Percentiles rank a stretch among this genome's conserved stretches.
Conservation (phyloP, 2,888 invertebrate species). For the Drosophila neonasuta region DNA sequence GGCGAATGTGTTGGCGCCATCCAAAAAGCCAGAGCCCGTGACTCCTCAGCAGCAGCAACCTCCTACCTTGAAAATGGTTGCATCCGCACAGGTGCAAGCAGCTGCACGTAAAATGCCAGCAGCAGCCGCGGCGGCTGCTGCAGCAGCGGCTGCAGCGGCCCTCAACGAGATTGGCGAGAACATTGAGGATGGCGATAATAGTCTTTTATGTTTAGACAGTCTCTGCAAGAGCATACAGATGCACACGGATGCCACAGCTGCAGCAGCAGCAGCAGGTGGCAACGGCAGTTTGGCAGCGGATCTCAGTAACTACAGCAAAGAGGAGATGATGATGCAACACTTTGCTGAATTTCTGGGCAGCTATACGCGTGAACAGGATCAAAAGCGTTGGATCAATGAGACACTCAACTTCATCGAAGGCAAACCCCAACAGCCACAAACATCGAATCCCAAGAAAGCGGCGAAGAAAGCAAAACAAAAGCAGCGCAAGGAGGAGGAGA, state of each 20-base stretch:
- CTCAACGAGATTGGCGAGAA: slow-evolving; percentile 51
- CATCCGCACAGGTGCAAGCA: slow-evolving; percentile 62
- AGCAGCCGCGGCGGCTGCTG: slow-evolving; percentile 48
- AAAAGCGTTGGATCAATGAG: slow-evolving; percentile 81
- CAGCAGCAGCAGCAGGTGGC: slow-evolving; percentile 35
- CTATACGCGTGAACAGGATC: slow-evolving; percentile 78
- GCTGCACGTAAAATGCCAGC: slow-evolving; percentile 45
- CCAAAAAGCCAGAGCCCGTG: slow-evolving; percentile 32
- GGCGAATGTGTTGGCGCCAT: neutral
- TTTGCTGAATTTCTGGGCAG: slow-evolving; percentile 79
- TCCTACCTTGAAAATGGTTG: slow-evolving; percentile 60
- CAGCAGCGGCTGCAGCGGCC: slow-evolving; percentile 60
- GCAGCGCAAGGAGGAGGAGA: slow-evolving; percentile 81
- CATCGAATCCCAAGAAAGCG: slow-evolving; percentile 81
- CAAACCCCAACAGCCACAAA: slow-evolving; percentile 76
- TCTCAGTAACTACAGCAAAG: slow-evolving; percentile 60
- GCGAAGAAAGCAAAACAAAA: slow-evolving; percentile 82
- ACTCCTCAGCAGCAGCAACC: slow-evolving; percentile 30
- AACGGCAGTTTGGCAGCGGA: slow-evolving; percentile 44
- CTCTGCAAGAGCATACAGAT: slow-evolving; percentile 78
- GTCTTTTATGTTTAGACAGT: slow-evolving; percentile 76
- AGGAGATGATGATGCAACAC: slow-evolving; percentile 78
- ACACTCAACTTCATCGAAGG: slow-evolving; percentile 81
- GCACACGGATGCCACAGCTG: slow-evolving; percentile 52
- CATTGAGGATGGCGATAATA: slow-evolving; percentile 72